Evolutionary conservation across 2,113 vertebrate species (phyloP).

Genomic region (Gambusia affinis): DNA sequence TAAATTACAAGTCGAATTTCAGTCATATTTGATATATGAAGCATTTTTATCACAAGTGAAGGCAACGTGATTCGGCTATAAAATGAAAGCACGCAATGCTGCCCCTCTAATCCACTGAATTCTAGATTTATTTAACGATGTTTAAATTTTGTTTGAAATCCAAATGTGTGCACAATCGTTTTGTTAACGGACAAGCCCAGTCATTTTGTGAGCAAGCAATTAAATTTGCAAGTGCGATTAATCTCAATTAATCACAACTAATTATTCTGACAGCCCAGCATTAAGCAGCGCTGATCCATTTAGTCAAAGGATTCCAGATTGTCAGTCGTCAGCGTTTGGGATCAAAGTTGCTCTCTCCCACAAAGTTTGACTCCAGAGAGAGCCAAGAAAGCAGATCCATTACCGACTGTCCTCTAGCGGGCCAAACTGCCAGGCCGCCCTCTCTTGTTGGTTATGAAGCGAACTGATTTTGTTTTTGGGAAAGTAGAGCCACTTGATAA

Average conservation of each 20-base stretch:
- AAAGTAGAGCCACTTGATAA: not conserved
- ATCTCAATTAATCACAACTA: not conserved
- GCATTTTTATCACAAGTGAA: too few relatives aligned
- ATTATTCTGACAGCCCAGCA: not conserved
- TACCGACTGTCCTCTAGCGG: not conserved
- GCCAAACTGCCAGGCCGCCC: not conserved
- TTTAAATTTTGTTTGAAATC: not conserved
- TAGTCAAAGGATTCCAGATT: not conserved
- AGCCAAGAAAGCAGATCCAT: not conserved
- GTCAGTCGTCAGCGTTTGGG: not conserved
- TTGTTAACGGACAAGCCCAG: not conserved
- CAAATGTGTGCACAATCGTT: not conserved
- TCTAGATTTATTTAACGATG: not conserved
- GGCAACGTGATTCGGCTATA: too few relatives aligned
- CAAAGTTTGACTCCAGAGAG: conserved; percentile 3
- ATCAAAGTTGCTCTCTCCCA: not conserved
- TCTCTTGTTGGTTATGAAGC: not conserved
- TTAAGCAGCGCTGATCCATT: conserved; percentile 10
- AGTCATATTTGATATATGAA: too few relatives aligned
- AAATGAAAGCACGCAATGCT: too few relatives aligned
- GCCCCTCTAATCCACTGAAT: not conserved
- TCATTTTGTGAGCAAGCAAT: not conserved
- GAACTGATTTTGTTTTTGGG: not conserved
- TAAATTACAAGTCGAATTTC: too few relatives aligned
- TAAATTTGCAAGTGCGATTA: not conserved